phyloP scores from a whole-genome alignment of 2,113 vertebrate species.

The Strigops habroptila region DNA sequence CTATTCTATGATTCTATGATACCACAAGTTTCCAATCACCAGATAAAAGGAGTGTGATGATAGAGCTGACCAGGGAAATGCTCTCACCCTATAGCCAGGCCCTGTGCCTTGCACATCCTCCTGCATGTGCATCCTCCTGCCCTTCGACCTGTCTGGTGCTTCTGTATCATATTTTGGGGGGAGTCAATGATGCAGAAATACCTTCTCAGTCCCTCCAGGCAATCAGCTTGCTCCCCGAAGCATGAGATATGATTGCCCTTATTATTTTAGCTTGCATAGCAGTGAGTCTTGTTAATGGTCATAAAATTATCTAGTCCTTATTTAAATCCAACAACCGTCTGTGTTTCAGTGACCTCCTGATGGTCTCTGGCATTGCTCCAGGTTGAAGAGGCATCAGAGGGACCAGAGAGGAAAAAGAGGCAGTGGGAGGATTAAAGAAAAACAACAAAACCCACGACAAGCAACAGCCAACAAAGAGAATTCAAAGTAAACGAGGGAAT shows the following conservation, averaged over 20 bases:
- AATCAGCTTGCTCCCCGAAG: slow-evolving; percentile 55
- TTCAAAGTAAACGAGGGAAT: background rate
- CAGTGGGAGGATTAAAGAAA: slow-evolving; percentile 1
- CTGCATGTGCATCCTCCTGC: background rate
- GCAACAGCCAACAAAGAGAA: slow-evolving; percentile 30
- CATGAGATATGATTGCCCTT: slow-evolving; percentile 58
- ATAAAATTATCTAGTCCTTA: slow-evolving; percentile 65
- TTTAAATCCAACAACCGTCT: slow-evolving; percentile 63
- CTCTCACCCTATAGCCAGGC: background rate
- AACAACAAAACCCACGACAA: background rate
- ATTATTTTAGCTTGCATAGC: slow-evolving; percentile 60
- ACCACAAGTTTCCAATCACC: background rate
- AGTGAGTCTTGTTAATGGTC: slow-evolving; percentile 54
- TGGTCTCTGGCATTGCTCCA: slow-evolving; percentile 54
- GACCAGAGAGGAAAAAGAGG: background rate
- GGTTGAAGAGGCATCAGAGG: background rate
- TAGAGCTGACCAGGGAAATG: background rate
- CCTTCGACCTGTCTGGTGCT: background rate
- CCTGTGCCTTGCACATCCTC: background rate
- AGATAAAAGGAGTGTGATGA: background rate
- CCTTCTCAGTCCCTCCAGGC: slow-evolving; percentile 20
- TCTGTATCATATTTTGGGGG: background rate
- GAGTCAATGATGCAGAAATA: background rate
- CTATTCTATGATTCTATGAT: background rate
- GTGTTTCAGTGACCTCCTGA: slow-evolving; percentile 56